phyloP scores from a whole-genome alignment of 1,140 invertebrate genomes.

The Heliconius congener region DNA sequence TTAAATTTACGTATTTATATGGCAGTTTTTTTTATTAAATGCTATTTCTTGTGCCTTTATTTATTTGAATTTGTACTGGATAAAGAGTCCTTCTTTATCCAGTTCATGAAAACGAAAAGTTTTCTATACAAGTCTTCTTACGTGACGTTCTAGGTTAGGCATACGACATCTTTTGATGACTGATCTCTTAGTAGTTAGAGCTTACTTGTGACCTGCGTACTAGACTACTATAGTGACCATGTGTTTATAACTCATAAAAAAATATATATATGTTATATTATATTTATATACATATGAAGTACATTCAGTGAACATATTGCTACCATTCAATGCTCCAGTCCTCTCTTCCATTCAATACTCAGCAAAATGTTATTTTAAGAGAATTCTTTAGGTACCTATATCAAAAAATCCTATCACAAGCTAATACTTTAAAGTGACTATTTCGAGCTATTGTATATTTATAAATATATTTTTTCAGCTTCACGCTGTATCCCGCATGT shows the following conservation, averaged over 20 bases:
- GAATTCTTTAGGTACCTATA: too few relatives aligned
- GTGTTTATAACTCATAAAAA: neutral
- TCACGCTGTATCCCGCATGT: too few relatives aligned
- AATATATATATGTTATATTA: neutral
- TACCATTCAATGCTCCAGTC: neutral
- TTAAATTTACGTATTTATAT: too few relatives aligned
- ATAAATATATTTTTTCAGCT: too few relatives aligned
- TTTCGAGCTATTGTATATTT: too few relatives aligned
- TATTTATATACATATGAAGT: too few relatives aligned
- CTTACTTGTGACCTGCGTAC: conserved; percentile 28
- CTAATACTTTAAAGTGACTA: neutral
- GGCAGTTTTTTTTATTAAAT: too few relatives aligned
- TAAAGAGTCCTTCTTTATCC: too few relatives aligned
- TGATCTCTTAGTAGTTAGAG: conserved; percentile 48
- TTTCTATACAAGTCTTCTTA: neutral
- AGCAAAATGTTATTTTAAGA: too few relatives aligned
- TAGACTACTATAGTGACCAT: conserved; percentile 4
- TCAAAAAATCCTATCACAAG: too few relatives aligned
- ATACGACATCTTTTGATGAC: conserved; percentile 23
- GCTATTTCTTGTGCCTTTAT: too few relatives aligned
- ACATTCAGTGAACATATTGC: too few relatives aligned
- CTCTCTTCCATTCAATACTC: neutral
- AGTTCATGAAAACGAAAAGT: neutral
- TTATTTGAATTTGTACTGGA: neutral
- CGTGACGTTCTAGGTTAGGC: conserved; percentile 21